Conservation (phyloP, 2,888 invertebrate genomes). For the Apomyelois bistriatella region DNA sequence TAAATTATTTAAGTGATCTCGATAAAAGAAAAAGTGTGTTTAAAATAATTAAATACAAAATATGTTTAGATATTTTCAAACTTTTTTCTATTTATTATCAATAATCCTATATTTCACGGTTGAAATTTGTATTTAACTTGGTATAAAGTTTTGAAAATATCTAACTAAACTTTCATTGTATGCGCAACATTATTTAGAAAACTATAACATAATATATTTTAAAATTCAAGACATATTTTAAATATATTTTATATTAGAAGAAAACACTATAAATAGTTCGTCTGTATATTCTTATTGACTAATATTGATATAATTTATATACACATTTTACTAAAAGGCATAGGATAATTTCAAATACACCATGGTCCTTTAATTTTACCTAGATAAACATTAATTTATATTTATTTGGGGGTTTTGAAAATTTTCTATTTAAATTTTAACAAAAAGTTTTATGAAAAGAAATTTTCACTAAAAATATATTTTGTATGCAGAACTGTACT, state of each 20-base stretch:
- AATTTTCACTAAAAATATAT: neutral
- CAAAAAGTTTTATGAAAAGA: neutral
- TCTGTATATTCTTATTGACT: conserved; percentile 34
- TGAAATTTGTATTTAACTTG: neutral
- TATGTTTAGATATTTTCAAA: conserved; percentile 15
- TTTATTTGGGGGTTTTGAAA: neutral
- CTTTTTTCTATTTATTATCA: neutral
- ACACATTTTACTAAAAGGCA: conserved; percentile 58
- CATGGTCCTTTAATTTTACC: conserved; percentile 59
- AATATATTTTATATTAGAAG: conserved; percentile 15
- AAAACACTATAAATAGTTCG: conserved; percentile 29
- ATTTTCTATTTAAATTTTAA: neutral
- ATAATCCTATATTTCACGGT: no score
- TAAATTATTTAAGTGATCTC: conserved; percentile 10
- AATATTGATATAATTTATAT: conserved; percentile 42
- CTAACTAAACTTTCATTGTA: conserved; percentile 11
- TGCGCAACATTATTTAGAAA: conserved; percentile 14
- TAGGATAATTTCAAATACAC: conserved; percentile 56
- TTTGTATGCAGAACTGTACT: no score
- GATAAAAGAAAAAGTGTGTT: conserved; percentile 10
- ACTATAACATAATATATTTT: conserved; percentile 11
- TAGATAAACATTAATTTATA: conserved; percentile 28
- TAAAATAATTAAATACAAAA: conserved; percentile 6
- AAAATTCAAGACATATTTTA: conserved; percentile 16
- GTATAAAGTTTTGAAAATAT: conserved; percentile 16